These are phyloP conservation scores for Spea hammondii DNA, from an alignment of 2,797 vertebrate species.

Conservation along the genomic window DNA sequence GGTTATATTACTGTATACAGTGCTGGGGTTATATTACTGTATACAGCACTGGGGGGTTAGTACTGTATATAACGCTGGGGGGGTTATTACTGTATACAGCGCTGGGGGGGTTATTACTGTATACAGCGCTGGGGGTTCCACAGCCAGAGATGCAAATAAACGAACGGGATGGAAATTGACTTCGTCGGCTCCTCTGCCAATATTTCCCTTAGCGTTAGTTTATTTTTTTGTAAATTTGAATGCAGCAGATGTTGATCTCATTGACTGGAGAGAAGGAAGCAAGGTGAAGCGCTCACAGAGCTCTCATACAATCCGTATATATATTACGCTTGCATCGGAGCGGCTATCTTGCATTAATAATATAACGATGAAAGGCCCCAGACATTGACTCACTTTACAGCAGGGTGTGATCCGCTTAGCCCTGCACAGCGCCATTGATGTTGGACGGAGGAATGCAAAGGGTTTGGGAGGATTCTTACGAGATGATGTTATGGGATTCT, in stretches of 20 bases:
- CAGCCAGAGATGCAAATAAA: too few relatives aligned
- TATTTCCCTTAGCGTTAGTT: background rate
- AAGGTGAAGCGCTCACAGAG: background rate
- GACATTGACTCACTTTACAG: background rate
- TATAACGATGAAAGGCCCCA: background rate
- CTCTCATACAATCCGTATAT: background rate
- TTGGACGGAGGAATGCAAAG: background rate
- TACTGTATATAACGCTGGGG: too few relatives aligned
- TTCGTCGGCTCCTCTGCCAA: background rate
- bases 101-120: too few relatives aligned
- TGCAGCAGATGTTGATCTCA: background rate
- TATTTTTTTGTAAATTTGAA: background rate
- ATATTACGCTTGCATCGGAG: background rate
- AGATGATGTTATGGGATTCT: constrained; percentile 19
- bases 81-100: too few relatives aligned
- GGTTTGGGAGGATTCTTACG: background rate
- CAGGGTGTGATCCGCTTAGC: background rate
- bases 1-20: too few relatives aligned
- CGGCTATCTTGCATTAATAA: background rate
- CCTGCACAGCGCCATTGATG: background rate
- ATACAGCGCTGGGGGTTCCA: too few relatives aligned
- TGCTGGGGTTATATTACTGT: too few relatives aligned
- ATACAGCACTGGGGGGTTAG: too few relatives aligned
- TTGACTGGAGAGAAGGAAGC: background rate
- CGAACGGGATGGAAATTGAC: too few relatives aligned